Percentiles rank a stretch among this genome's conserved stretches.
Evolutionary conservation across 2,797 vertebrate species (phyloP).

Genomic region (Notolepis coatsorum): DNA sequence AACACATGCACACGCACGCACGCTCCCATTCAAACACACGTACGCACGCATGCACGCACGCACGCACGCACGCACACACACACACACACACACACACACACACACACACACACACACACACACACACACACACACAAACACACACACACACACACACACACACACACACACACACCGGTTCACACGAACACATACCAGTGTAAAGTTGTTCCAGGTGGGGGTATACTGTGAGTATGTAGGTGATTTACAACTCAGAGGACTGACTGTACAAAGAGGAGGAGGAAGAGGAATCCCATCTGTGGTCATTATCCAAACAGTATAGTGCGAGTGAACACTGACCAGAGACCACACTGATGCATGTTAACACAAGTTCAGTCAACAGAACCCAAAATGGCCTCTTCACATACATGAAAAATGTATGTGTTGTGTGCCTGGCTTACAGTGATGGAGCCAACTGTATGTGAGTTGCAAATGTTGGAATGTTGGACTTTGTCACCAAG

Average conservation of each 20-base stretch:
- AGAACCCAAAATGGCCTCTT: constrained; percentile 13
- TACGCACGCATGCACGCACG: not conserved
- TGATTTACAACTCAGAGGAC: constrained; percentile 60
- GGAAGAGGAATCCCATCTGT: constrained; percentile 38
- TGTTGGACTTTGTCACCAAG: too few species aligned
- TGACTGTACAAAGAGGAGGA: constrained; percentile 17
- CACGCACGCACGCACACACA: not conserved
- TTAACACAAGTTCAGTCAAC: constrained; percentile 32
- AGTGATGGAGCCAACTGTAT: constrained; percentile 39
- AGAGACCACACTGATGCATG: constrained; percentile 37
- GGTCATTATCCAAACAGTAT: constrained; percentile 24
- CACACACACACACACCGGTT: not conserved
- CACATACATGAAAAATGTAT: constrained; percentile 38
- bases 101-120: not conserved
- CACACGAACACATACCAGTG: constrained; percentile 19
- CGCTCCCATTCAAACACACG: not conserved
- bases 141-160: constrained; percentile 22
- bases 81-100: not conserved
- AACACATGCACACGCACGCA: too few species aligned
- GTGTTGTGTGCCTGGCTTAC: constrained; percentile 42
- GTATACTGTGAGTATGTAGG: constrained; percentile 26
- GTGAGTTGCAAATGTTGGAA: constrained; percentile 30
- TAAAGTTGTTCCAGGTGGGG: constrained; percentile 55
- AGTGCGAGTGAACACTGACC: constrained; percentile 26
- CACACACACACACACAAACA: constrained; percentile 1